Percentiles rank a stretch among this genome's conserved stretches.
Conservation (phyloP, 2,797 vertebrate genomes). For the Luscinia luscinia region DNA sequence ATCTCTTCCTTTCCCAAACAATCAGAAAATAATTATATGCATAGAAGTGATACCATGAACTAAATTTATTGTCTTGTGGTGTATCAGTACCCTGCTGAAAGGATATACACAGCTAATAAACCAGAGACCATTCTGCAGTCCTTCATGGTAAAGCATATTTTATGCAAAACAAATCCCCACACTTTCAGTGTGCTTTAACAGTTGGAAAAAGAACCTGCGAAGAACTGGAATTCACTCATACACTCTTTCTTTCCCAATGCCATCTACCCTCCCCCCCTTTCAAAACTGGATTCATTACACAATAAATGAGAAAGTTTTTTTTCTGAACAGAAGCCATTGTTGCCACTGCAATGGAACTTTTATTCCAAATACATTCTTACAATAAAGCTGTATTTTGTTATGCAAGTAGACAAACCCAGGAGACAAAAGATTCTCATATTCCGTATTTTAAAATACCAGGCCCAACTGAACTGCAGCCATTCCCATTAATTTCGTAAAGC, state of each 20-base stretch:
- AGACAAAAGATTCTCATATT: neutral
- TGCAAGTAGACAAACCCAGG: constrained; percentile 4
- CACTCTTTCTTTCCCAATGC: neutral
- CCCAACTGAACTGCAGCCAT: neutral
- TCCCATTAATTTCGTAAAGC: neutral
- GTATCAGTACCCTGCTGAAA: too few relatives aligned
- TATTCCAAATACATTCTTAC: constrained; percentile 61
- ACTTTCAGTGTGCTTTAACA: neutral
- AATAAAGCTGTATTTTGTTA: constrained; percentile 47
- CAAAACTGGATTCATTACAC: neutral
- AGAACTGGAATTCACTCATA: neutral
- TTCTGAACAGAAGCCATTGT: neutral
- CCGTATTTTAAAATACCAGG: neutral
- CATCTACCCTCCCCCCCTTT: neutral
- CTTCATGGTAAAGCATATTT: neutral
- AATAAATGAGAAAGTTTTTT: neutral
- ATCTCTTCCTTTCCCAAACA: neutral
- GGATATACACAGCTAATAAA: neutral
- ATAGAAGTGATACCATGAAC: neutral
- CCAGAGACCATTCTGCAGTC: neutral
- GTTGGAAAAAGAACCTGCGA: neutral
- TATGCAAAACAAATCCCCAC: neutral
- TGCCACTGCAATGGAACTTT: constrained; percentile 44
- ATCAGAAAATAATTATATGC: neutral
- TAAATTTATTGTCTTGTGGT: neutral